A percentile compares a stretch with the other conserved stretches of the same genome.
phyloP scores from a whole-genome alignment of 2,888 invertebrate genomes.

The Eristalis pertinax region DNA sequence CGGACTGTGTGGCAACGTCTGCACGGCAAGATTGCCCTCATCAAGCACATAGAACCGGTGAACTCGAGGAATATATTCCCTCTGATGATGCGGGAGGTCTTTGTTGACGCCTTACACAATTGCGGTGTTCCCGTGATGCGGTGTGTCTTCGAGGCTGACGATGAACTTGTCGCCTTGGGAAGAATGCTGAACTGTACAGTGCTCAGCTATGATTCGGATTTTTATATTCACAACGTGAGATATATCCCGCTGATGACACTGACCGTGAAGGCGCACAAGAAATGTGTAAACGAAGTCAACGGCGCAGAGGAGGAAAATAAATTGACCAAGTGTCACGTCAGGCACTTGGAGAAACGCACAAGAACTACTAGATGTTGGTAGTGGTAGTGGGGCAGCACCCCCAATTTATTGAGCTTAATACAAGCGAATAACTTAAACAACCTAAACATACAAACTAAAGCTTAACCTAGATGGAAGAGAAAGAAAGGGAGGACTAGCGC shows the following conservation, averaged over 20 bases:
- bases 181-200: slow-evolving; percentile 91
- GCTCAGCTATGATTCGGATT: slow-evolving; percentile 96
- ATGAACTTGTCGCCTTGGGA: slow-evolving; percentile 92
- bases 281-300: slow-evolving; percentile 63
- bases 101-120: slow-evolving; percentile 86
- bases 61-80: slow-evolving; percentile 87
- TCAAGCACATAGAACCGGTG: slow-evolving; percentile 83
- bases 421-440: no score
- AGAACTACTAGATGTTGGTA: no score
- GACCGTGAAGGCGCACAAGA: slow-evolving; percentile 82
- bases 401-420: no score
- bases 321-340: slow-evolving; percentile 76
- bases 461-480: no score
- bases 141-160: slow-evolving; percentile 94
- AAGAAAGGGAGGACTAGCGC: no score
- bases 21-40: slow-evolving; percentile 84
- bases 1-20: slow-evolving; percentile 85
- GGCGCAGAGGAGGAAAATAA: slow-evolving; percentile 69
- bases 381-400: no score
- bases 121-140: slow-evolving; percentile 86
- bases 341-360: slow-evolving; percentile 77
- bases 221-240: slow-evolving; percentile 91
- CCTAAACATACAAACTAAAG: no score
- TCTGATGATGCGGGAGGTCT: slow-evolving; percentile 87
- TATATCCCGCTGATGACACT: slow-evolving; percentile 91